These are phyloP conservation scores for Drosophila prosaltans DNA, from an alignment of 1,140 invertebrate species.

Conservation along the genomic window DNA sequence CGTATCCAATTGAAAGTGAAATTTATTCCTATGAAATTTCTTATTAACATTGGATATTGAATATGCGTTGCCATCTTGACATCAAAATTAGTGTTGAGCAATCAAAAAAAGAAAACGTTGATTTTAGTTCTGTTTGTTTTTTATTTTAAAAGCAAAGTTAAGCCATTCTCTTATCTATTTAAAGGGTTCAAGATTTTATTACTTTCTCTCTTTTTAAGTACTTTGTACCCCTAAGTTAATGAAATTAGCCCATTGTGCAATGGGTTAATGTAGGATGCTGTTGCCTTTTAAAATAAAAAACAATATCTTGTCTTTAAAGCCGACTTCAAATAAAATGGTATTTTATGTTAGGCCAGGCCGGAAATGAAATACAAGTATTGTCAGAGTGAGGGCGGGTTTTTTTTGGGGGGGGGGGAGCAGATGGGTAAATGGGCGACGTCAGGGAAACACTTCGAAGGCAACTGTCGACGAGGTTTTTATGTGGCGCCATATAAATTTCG, in stretches of 20 bases:
- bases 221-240: constrained; percentile 20
- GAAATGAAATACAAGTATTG: constrained; percentile 61
- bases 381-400: background rate
- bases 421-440: background rate
- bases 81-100: background rate
- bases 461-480: constrained; percentile 53
- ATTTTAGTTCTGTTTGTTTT: too few relatives aligned
- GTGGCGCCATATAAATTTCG: constrained; percentile 75
- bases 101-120: background rate
- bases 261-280: constrained; percentile 36
- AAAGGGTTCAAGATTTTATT: background rate
- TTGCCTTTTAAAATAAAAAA: constrained; percentile 53
- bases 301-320: constrained; percentile 68
- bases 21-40: background rate
- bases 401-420: background rate
- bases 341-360: constrained; percentile 66
- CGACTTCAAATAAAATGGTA: constrained; percentile 62
- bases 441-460: constrained; percentile 5
- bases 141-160: background rate
- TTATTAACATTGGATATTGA: background rate
- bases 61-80: background rate
- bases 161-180: background rate
- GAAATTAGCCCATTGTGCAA: constrained; percentile 48
- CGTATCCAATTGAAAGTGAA: background rate
- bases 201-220: constrained; percentile 5